Conservation (phyloP, 2,797 vertebrate genomes). For the Coccyzus lansbergi region DNA sequence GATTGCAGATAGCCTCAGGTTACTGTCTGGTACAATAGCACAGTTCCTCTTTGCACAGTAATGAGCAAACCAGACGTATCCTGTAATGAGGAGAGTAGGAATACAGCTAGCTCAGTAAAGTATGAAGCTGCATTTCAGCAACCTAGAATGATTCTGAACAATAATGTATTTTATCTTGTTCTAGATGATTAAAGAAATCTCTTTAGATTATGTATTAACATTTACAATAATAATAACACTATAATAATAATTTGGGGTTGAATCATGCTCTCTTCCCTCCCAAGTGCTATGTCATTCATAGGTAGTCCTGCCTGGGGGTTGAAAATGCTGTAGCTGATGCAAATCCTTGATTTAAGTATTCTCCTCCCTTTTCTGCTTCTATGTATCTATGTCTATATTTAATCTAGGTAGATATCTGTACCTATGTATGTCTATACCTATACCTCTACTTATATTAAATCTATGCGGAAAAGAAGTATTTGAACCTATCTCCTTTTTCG, state of each 20-base stretch:
- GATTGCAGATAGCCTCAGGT: slow-evolving; percentile 23
- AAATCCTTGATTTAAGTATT: background rate
- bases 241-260: background rate
- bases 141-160: background rate
- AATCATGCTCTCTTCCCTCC: background rate
- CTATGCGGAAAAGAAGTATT: background rate
- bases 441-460: background rate
- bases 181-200: background rate
- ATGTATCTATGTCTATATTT: background rate
- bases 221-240: background rate
- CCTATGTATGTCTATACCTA: background rate
- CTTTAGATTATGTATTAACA: background rate
- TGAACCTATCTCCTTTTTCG: background rate
- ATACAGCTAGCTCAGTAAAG: slow-evolving; percentile 29
- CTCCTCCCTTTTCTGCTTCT: background rate
- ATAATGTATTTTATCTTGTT: background rate
- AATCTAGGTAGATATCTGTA: background rate
- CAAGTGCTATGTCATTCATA: background rate
- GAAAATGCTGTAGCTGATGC: background rate
- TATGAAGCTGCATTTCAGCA: background rate
- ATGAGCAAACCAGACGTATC: slow-evolving; percentile 39
- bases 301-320: background rate
- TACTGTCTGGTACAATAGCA: background rate
- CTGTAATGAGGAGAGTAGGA: slow-evolving; percentile 1
- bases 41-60: background rate